Conservation (phyloP, 2,113 vertebrate species). For the Jaculus jaculus region DNA sequence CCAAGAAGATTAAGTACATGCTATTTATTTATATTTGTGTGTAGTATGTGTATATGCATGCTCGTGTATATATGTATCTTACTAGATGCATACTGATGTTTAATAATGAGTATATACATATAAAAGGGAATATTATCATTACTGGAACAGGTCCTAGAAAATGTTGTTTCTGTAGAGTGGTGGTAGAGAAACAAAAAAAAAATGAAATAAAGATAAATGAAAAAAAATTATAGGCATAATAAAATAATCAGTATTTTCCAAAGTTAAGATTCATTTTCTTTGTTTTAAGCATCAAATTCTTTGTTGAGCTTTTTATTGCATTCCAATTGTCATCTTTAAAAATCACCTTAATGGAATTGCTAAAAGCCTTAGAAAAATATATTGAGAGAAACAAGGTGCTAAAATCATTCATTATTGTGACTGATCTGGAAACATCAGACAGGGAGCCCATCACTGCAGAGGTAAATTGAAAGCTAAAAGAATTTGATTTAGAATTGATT, state of each 20-base stretch:
- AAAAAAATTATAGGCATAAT: not conserved
- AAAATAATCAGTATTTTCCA: not conserved
- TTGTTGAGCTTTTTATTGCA: slow-evolving; percentile 66
- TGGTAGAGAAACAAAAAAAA: slow-evolving; percentile 36
- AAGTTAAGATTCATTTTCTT: slow-evolving; percentile 68
- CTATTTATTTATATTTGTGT: too few relatives aligned
- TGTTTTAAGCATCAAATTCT: slow-evolving; percentile 42
- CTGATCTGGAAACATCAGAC: slow-evolving; percentile 74
- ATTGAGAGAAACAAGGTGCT: slow-evolving; percentile 40
- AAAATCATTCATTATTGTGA: slow-evolving; percentile 63
- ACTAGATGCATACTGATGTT: not conserved
- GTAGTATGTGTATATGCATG: too few relatives aligned
- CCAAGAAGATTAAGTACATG: not conserved
- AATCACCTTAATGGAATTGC: slow-evolving; percentile 69
- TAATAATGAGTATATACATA: not conserved
- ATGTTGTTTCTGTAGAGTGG: not conserved
- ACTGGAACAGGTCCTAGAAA: not conserved
- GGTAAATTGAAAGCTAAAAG: slow-evolving; percentile 62
- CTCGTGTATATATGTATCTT: too few relatives aligned
- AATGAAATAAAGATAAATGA: slow-evolving; percentile 14
- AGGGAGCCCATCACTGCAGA: slow-evolving; percentile 51
- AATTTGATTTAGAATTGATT: slow-evolving; percentile 73
- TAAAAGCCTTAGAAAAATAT: slow-evolving; percentile 65
- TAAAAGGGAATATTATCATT: accelerated
- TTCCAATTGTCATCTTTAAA: slow-evolving; percentile 72